phyloP scores from a whole-genome alignment of 1,140 invertebrate genomes.

The Ylistrum balloti region DNA sequence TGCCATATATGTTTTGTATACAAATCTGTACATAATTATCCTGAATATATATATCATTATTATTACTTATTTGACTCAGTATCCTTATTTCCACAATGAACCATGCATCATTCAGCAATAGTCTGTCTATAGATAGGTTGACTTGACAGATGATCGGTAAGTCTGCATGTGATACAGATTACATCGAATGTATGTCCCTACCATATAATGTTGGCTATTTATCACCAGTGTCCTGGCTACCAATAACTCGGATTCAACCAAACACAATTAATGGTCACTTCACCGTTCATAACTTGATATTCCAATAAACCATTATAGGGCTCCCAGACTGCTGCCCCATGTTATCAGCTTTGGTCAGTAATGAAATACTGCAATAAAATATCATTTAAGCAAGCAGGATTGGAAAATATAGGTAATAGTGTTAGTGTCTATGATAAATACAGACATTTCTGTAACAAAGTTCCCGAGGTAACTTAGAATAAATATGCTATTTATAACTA shows the following conservation, averaged over 20 bases:
- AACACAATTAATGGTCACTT: slow-evolving; percentile 27
- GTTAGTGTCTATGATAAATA: too few relatives aligned
- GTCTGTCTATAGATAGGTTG: background rate
- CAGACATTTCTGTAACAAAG: too few relatives aligned
- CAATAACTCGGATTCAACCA: background rate
- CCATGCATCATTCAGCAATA: background rate
- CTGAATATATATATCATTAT: too few relatives aligned
- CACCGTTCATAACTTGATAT: slow-evolving; percentile 8
- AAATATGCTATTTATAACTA: too few relatives aligned
- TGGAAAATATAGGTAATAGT: background rate
- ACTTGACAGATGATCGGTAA: background rate
- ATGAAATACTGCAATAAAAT: background rate
- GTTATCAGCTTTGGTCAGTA: background rate
- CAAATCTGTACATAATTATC: too few relatives aligned
- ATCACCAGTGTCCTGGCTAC: background rate
- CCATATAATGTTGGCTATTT: background rate
- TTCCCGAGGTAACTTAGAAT: too few relatives aligned
- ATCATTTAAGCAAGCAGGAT: slow-evolving; percentile 10
- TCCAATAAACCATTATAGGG: background rate
- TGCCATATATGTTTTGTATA: too few relatives aligned
- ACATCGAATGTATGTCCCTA: slow-evolving; percentile 1
- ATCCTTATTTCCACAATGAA: background rate
- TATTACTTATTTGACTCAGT: background rate
- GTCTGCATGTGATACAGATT: background rate
- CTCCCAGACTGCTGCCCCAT: background rate